Evolutionary conservation across 2,113 vertebrate genomes (phyloP).

Genomic region (Eublepharis macularius): DNA sequence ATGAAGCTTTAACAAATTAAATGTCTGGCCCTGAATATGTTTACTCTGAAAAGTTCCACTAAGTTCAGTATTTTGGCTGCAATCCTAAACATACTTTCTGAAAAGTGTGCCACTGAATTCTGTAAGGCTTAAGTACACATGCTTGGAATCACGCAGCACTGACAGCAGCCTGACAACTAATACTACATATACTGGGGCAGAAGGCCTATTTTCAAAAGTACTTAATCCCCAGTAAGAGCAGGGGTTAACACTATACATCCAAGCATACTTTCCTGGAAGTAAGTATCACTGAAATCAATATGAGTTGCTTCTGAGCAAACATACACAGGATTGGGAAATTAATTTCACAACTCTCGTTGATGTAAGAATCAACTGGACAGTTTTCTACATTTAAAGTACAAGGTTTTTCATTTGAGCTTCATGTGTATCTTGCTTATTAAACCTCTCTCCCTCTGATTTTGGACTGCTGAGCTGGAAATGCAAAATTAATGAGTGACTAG

Average conservation of each 20-base stretch:
- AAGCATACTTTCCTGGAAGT: not conserved
- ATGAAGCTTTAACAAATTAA: no score
- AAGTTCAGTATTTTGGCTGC: not conserved
- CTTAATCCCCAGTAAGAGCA: not conserved
- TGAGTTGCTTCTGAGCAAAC: not conserved
- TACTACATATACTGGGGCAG: not conserved
- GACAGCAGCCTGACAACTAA: not conserved
- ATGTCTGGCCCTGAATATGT: not conserved
- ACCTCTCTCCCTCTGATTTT: not conserved
- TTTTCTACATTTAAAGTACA: not conserved
- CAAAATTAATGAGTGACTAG: not conserved
- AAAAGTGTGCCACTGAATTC: no score
- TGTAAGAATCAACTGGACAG: no score
- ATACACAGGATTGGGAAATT: not conserved
- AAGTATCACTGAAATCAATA: not conserved
- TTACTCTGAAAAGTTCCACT: not conserved
- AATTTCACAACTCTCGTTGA: not conserved
- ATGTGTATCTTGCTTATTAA: not conserved
- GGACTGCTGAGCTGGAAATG: not conserved
- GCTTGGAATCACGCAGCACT: not conserved
- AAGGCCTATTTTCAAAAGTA: not conserved
- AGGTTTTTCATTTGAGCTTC: not conserved
- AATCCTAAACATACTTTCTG: not conserved
- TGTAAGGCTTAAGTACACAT: not conserved
- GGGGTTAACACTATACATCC: not conserved